Base-by-base conservation (phyloP, 2,888 invertebrate species). In the Beris chalybata region DNA sequence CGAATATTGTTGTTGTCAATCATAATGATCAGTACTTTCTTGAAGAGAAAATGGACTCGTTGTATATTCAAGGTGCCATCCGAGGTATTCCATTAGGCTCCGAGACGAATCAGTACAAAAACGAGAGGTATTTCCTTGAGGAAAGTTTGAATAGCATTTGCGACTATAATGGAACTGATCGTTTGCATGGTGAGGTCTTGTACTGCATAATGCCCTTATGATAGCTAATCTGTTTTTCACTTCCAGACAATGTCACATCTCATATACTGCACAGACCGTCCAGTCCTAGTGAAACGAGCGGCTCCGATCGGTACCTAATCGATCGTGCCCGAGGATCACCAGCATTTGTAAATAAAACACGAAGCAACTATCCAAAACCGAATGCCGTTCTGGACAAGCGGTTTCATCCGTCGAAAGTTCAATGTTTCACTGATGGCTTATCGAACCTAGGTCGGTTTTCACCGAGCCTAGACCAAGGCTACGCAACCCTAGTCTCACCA, bases 401-500 rank as follows among this genome's bases (percentile, higher is more conserved):
- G 30, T 76, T 76, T 67, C 77, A 77, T 70, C 79, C 78, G 54
- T 74, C 76, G 71, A 79, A 79, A 73, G 78, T 78, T 71, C 79
- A 79, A 74, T 78, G 77, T 70, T 75, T 80, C 22, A 65, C 59
- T 4, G 80, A 81, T 58, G 80, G 80, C 15, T 72, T 80, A 12
- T 78, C 80, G 67, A 77, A 78, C 70, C 73, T 80, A 67, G 80
- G 79, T 13, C 82, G 85, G 71, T 83, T 84, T 70, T 86, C 86
- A 74, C 88, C 90, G 50, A 89, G 87, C 74, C 82, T 90, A 48
- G 92, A 92, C 79, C 90, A 92, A 78, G 92, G 92, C 2, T 92
- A 92, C 81, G 91, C 91, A 73, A 92, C 92, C 6, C 80, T 92
- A 66, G 88, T 90, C 0, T 84, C 86, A 22, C 84, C 85, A 53